phyloP scores from a whole-genome alignment of 2,113 vertebrate species.

The Tychaedon coryphoeus region DNA sequence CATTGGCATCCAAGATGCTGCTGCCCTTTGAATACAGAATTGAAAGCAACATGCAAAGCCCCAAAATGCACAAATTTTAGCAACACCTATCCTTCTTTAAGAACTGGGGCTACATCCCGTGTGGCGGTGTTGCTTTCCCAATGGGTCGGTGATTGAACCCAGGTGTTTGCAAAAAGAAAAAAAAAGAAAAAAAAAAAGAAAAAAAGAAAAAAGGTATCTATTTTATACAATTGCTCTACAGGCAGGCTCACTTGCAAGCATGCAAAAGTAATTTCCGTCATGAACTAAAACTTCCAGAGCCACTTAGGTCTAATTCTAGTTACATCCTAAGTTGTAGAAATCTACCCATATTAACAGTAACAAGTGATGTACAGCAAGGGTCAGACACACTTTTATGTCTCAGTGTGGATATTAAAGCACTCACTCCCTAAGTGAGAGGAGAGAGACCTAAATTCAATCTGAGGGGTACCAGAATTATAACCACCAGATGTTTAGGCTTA shows the following conservation, averaged over 20 bases:
- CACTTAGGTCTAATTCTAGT: neutral
- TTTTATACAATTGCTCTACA: neutral
- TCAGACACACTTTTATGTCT: neutral
- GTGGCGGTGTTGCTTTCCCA: neutral
- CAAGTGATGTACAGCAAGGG: neutral
- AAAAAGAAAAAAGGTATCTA: fast-evolving
- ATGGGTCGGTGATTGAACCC: neutral
- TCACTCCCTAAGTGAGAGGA: neutral
- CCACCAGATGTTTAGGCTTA: neutral
- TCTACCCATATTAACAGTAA: neutral
- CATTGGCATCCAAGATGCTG: constrained; percentile 36
- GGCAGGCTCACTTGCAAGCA: neutral
- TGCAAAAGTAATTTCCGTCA: neutral
- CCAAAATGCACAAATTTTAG: neutral
- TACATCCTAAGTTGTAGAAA: neutral
- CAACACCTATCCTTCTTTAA: neutral
- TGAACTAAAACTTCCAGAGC: neutral
- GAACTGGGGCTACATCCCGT: fast-evolving
- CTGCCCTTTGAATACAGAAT: constrained; percentile 11
- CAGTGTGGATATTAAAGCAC: neutral
- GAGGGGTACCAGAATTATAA: neutral
- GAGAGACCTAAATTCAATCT: neutral
- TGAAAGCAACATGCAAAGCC: neutral
- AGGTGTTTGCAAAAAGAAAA: fast-evolving
- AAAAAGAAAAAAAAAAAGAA: no score